phyloP scores from a whole-genome alignment of 2,797 vertebrate species.

The Tokudaia tokunoshimensis region DNA sequence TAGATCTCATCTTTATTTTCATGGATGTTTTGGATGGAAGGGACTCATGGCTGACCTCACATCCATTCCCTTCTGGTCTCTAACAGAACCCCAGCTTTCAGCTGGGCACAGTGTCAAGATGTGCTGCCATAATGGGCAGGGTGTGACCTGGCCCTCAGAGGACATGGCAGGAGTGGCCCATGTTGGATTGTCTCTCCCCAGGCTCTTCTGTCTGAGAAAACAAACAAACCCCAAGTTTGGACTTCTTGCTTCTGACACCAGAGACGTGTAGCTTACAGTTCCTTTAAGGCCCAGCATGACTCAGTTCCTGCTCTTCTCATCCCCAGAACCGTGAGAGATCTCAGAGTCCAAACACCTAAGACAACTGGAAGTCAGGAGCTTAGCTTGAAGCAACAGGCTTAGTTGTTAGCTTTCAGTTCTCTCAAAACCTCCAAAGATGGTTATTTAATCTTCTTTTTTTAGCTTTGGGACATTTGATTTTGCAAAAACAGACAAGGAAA shows the following conservation, averaged over 20 bases:
- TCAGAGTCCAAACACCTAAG: not conserved
- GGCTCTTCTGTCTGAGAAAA: not conserved
- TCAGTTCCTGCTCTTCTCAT: not conserved
- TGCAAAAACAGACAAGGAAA: not conserved
- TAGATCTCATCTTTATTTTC: not conserved
- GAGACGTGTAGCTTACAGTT: not conserved
- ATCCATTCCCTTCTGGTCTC: not conserved
- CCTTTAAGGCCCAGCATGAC: not conserved
- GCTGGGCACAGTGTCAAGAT: not conserved
- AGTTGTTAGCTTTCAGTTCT: slow-evolving; percentile 63
- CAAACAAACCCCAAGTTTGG: not conserved
- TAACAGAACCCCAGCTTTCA: not conserved
- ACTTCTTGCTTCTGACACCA: slow-evolving; percentile 4
- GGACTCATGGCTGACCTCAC: not conserved
- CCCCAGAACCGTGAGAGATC: not conserved
- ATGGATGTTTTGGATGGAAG: not conserved
- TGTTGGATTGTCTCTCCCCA: not conserved
- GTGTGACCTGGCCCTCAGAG: not conserved
- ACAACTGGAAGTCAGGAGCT: not conserved
- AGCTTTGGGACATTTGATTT: slow-evolving; percentile 36
- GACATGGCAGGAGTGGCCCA: not conserved
- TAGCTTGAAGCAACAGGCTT: not conserved
- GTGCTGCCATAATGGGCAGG: not conserved
- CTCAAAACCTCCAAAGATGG: slow-evolving; percentile 23
- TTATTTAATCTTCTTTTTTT: slow-evolving; percentile 58